Conservation (phyloP, 2,797 vertebrate genomes). For the Rhinella marina region DNA sequence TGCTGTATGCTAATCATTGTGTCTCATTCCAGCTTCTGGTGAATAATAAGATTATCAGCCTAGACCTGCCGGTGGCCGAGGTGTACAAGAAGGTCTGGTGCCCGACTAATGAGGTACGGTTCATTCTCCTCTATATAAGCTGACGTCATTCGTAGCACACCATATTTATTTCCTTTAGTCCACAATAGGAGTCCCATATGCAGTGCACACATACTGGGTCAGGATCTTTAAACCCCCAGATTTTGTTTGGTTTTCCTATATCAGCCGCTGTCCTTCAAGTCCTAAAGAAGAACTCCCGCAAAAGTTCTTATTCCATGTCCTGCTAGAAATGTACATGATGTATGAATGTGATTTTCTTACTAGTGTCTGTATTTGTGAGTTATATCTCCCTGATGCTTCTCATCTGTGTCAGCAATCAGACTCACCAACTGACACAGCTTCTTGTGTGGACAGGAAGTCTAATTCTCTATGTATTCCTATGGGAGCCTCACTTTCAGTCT, state of each 20-base stretch:
- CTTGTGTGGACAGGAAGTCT: too few species aligned
- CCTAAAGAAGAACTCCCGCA: too few species aligned
- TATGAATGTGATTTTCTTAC: too few species aligned
- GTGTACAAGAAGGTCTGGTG: conserved; percentile 99
- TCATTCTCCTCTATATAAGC: not conserved
- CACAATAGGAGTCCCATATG: not conserved
- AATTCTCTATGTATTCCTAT: too few species aligned
- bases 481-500: too few species aligned
- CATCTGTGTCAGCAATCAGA: too few species aligned
- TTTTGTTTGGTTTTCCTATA: not conserved
- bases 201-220: not conserved
- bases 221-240: not conserved
- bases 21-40: conserved; percentile 85
- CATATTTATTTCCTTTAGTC: too few species aligned
- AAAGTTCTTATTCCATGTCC: too few species aligned
- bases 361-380: too few species aligned
- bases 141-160: not conserved
- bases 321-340: too few species aligned
- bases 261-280: not conserved
- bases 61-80: conserved; percentile 94
- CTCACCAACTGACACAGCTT: too few species aligned
- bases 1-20: not conserved
- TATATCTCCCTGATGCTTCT: too few species aligned
- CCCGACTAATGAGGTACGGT: conserved; percentile 92
- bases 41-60: conserved; percentile 98